Evolutionary conservation across 2,113 vertebrate genomes (phyloP).

Genomic region (Nanger granti): DNA sequence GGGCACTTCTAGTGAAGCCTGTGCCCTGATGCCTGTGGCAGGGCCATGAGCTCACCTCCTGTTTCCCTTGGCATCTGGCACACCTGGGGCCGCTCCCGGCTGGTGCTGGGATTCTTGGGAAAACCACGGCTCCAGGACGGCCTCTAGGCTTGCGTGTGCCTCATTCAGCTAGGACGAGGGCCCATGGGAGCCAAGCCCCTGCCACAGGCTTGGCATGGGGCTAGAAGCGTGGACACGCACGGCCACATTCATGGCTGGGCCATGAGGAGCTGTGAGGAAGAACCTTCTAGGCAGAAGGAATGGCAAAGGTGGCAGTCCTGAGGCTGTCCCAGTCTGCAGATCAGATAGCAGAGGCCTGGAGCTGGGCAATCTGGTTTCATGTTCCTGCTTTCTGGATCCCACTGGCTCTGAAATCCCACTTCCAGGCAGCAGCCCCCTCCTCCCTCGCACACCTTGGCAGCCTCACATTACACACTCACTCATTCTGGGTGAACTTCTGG

Average conservation of each 20-base stretch:
- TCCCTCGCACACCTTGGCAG: accelerated
- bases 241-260: neutral
- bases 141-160: neutral
- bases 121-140: neutral
- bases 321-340: neutral
- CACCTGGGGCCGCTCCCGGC: neutral
- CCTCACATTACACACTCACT: neutral
- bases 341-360: neutral
- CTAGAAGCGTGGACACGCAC: neutral
- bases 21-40: neutral
- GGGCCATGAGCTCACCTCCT: slow-evolving; percentile 59
- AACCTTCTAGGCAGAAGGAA: neutral
- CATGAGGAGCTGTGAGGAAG: neutral
- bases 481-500: neutral
- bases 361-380: accelerated
- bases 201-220: neutral
- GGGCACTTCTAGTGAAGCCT: neutral
- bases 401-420: neutral
- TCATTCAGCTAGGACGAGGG: neutral
- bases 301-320: neutral
- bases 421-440: neutral
- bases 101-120: slow-evolving; percentile 8
- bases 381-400: neutral
- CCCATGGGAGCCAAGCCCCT: slow-evolving; percentile 11
- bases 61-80: slow-evolving; percentile 51